phyloP scores from a whole-genome alignment of 2,113 vertebrate species.

The Corythornis cristatus region DNA sequence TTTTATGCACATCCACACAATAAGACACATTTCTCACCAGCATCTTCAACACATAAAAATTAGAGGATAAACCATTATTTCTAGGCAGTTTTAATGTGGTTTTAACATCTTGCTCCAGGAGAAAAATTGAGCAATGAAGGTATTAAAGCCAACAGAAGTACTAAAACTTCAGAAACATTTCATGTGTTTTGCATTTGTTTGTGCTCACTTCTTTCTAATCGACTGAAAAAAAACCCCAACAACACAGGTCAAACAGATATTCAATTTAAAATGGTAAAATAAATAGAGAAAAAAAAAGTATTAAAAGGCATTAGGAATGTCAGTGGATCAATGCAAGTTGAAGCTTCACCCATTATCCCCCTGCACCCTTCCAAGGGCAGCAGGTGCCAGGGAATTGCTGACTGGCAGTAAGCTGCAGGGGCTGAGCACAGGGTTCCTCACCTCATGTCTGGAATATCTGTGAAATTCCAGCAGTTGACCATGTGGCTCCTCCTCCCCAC shows the following conservation, averaged over 20 bases:
- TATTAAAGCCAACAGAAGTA: not conserved
- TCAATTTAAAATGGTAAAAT: not conserved
- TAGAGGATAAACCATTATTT: not conserved
- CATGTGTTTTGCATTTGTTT: not conserved
- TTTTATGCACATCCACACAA: not conserved
- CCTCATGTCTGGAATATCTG: too few species aligned
- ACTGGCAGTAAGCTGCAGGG: not conserved
- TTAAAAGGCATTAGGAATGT: not conserved
- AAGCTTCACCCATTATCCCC: not conserved
- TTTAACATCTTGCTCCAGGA: not conserved
- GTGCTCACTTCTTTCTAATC: not conserved
- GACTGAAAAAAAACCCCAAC: not conserved
- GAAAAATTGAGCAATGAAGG: not conserved
- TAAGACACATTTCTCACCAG: not conserved
- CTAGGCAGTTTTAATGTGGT: not conserved
- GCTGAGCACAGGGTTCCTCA: not conserved
- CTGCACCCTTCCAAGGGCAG: not conserved
- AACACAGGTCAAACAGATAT: not conserved
- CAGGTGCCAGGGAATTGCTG: not conserved
- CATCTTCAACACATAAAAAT: not conserved
- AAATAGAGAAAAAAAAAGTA: not conserved
- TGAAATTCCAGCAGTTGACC: not conserved
- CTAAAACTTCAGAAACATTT: not conserved
- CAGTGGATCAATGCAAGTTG: not conserved
- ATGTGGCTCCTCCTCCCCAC: not conserved